These are phyloP conservation scores for Sebastes cheni DNA, from an alignment of 2,797 vertebrate species.

Conservation along the genomic window DNA sequence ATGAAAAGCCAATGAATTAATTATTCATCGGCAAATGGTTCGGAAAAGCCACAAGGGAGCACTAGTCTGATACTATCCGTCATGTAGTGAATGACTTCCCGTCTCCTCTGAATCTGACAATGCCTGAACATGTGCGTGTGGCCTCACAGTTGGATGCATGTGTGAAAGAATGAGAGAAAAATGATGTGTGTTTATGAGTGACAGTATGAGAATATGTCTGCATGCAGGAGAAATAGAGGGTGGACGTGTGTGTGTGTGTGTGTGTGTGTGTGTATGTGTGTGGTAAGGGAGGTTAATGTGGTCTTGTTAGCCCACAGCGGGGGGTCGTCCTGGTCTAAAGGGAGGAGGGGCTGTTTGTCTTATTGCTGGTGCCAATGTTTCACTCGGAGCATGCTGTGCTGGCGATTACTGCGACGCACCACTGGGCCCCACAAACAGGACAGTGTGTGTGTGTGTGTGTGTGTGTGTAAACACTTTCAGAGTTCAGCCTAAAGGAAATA, in stretches of 20 bases:
- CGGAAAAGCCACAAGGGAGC: slow-evolving; percentile 3
- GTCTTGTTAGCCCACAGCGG: slow-evolving; percentile 82
- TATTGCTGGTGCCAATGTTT: slow-evolving; percentile 86
- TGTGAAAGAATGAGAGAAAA: not conserved
- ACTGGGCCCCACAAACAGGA: slow-evolving; percentile 68
- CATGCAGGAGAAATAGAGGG: not conserved
- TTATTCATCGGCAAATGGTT: not conserved
- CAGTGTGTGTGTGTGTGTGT: slow-evolving; percentile 43
- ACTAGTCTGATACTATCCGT: not conserved
- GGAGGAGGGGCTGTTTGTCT: slow-evolving; percentile 82
- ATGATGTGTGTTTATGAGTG: not conserved
- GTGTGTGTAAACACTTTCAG: slow-evolving; percentile 44
- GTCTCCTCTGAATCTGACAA: not conserved
- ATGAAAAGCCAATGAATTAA: not conserved
- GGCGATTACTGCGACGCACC: slow-evolving; percentile 80
- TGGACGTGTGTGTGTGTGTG: slow-evolving; percentile 22
- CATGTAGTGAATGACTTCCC: not conserved
- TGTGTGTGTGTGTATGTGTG: slow-evolving; percentile 44
- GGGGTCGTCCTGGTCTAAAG: slow-evolving; percentile 80
- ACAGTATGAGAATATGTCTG: not conserved
- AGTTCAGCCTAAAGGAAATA: slow-evolving; percentile 50
- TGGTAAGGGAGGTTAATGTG: slow-evolving; percentile 77
- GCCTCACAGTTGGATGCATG: not conserved
- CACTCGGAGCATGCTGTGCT: slow-evolving; percentile 85
- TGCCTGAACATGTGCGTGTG: not conserved